Conservation (phyloP, 2,888 invertebrate genomes). For the Lasioglossum leucozonium region DNA sequence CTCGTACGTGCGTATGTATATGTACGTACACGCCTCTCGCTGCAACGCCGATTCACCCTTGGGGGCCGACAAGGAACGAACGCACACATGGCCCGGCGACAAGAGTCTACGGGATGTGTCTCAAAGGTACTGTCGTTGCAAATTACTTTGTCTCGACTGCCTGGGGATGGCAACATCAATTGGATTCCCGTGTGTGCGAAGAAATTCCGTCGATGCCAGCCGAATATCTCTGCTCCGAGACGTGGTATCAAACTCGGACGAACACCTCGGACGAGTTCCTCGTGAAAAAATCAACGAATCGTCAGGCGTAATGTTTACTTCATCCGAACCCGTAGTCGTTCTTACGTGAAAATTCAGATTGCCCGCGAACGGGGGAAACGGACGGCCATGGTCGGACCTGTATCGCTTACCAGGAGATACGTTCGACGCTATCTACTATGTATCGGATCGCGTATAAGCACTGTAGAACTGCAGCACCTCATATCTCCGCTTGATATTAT, state of each 20-base stretch:
- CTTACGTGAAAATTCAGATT: not conserved
- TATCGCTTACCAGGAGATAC: no score
- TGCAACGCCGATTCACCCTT: conserved; percentile 66
- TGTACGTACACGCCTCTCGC: not conserved
- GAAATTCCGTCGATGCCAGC: conserved; percentile 42
- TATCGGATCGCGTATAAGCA: no score
- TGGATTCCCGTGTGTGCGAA: conserved; percentile 49
- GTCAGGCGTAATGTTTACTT: not conserved
- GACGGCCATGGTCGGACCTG: not conserved
- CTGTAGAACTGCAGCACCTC: no score
- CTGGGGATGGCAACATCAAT: conserved; percentile 55
- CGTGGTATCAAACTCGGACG: not conserved
- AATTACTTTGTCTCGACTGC: conserved; percentile 69
- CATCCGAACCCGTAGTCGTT: not conserved
- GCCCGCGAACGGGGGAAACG: no score
- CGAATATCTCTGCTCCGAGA: not conserved
- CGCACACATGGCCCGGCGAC: conserved; percentile 16
- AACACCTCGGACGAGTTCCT: not conserved
- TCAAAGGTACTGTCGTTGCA: conserved; percentile 52
- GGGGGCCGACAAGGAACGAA: conserved; percentile 40
- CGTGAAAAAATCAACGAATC: not conserved
- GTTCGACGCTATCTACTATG: no score
- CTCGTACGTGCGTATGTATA: conserved; percentile 5
- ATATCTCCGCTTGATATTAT: no score
- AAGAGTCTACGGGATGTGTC: conserved; percentile 30